These are phyloP conservation scores for Encarsia formosa DNA, from an alignment of 2,888 invertebrate genomes.

Conservation along the genomic window DNA sequence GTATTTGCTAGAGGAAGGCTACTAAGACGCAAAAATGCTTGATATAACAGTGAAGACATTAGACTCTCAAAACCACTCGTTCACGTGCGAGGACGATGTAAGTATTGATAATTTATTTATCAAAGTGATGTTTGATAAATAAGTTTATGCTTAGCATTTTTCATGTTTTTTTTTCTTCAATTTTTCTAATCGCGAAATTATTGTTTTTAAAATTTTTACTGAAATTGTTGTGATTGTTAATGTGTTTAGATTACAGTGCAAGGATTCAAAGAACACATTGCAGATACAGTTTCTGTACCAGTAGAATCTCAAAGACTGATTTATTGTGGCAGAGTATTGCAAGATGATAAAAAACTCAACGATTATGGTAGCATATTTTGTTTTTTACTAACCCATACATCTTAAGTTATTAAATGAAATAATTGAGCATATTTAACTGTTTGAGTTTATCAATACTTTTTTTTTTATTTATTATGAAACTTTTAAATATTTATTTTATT, in stretches of 20 bases:
- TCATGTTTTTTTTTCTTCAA: too few species aligned
- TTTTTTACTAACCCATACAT: too few species aligned
- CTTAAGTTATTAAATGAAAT: too few species aligned
- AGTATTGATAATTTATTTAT: constrained; percentile 54
- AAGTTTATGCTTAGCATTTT: too few species aligned
- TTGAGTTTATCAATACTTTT: too few species aligned
- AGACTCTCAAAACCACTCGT: constrained; percentile 80
- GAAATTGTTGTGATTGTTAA: too few species aligned
- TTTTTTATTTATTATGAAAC: too few species aligned
- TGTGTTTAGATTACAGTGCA: constrained; percentile 68
- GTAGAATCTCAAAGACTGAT: constrained; percentile 84
- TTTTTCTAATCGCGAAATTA: too few species aligned
- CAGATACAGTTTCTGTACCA: constrained; percentile 72
- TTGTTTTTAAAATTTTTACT: too few species aligned
- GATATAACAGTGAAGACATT: constrained; percentile 84
- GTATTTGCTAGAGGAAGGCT: background rate
- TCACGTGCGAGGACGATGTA: constrained; percentile 80
- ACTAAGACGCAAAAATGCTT: constrained; percentile 59
- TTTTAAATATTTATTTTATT: too few species aligned
- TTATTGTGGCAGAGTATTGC: constrained; percentile 89
- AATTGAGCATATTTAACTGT: too few species aligned
- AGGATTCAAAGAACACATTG: constrained; percentile 76
- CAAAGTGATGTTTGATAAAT: too few species aligned
- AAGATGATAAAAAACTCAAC: constrained; percentile 78
- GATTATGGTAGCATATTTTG: constrained; percentile 74